A percentile compares a stretch with the other conserved stretches of the same genome.
Evolutionary conservation across 2,113 vertebrate species (phyloP).

Genomic region (Microcebus griseorufus): DNA sequence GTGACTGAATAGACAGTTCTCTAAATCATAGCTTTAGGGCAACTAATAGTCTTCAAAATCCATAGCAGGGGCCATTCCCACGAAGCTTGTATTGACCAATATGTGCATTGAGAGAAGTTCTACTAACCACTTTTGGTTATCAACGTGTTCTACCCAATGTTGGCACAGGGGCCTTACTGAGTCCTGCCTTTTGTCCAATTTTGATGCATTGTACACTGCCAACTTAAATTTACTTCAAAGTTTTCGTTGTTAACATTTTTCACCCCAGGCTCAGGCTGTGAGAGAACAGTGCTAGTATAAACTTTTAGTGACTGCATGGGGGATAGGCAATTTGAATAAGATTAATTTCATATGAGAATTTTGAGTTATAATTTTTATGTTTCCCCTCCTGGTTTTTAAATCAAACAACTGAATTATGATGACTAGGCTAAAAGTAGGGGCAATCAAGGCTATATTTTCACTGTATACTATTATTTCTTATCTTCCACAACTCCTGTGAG

Average conservation of each 20-base stretch:
- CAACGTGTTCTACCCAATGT: neutral
- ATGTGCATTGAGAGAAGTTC: neutral
- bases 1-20: neutral
- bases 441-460: neutral
- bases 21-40: conserved; percentile 21
- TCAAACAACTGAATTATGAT: neutral
- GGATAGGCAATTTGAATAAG: neutral
- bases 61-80: neutral
- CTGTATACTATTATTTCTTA: neutral
- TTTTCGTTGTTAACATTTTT: neutral
- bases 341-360: neutral
- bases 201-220: neutral
- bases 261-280: neutral
- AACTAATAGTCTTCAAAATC: neutral
- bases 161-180: neutral
- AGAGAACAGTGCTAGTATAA: neutral
- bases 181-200: neutral
- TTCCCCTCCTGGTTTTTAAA: neutral
- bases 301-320: neutral
- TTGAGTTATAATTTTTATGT: neutral
- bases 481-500: neutral
- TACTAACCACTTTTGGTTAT: neutral
- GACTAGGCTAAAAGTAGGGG: neutral
- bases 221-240: neutral
- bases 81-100: neutral